These are phyloP conservation scores for Mesitornis unicolor DNA, from an alignment of 2,113 vertebrate genomes.

Conservation along the genomic window DNA sequence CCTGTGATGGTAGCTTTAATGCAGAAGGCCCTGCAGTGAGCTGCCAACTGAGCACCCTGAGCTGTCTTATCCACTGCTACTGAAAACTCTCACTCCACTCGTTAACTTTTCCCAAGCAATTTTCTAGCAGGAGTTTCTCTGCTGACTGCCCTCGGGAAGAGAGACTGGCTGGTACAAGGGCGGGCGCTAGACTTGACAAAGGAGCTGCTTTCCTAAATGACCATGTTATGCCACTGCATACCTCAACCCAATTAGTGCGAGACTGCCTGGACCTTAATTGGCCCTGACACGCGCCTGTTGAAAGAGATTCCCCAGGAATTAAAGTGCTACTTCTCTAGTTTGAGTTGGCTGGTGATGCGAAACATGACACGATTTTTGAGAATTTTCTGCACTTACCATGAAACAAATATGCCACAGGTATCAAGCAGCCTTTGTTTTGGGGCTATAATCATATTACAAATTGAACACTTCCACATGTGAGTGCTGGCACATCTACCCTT, in stretches of 20 bases:
- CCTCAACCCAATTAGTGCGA: conserved; percentile 72
- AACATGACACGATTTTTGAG: conserved; percentile 71
- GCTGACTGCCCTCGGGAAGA: accelerated
- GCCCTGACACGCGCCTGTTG: conserved; percentile 74
- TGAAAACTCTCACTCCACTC: background rate
- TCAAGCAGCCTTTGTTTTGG: conserved; percentile 75
- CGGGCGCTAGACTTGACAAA: conserved; percentile 58
- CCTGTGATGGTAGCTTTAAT: background rate
- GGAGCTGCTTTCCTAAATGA: conserved; percentile 64
- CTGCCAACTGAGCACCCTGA: background rate
- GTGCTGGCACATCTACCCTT: conserved; percentile 68
- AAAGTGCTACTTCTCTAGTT: conserved; percentile 72
- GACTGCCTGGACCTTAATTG: conserved; percentile 71
- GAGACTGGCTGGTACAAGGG: conserved; percentile 1
- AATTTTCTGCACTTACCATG: conserved; percentile 70
- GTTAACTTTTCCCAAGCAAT: background rate
- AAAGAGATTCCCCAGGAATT: conserved; percentile 78
- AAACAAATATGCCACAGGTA: conserved; percentile 76
- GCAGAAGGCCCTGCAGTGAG: background rate
- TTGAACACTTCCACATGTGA: conserved; percentile 82
- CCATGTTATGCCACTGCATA: conserved; percentile 47
- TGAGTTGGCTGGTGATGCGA: conserved; percentile 73
- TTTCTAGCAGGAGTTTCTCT: background rate
- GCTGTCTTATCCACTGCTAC: accelerated
- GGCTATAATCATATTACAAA: conserved; percentile 79